Evolutionary conservation across 2,888 invertebrate species (phyloP), one percentile per base, ranked within the genome.

Genomic region (Drosophila silvestris): DNA sequence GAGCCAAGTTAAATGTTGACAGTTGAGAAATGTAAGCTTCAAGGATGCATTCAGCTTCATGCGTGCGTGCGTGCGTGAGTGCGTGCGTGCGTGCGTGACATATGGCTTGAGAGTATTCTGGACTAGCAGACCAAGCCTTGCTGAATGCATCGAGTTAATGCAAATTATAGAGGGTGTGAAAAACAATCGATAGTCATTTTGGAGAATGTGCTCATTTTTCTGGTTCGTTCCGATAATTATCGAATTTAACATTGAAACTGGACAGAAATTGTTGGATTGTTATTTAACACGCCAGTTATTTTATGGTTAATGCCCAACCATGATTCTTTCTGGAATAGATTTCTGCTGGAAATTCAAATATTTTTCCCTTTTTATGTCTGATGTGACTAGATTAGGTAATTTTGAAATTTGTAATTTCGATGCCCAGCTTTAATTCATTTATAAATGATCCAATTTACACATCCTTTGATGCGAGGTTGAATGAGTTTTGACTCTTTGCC

Each of bases 11-110:
- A 85, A 90, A 91, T 89, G 89, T 91, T 88, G 85, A 91, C 90
- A 91, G 89, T 85, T 81, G 88, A 91, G 89, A 91, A 88, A 90
- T 88, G 88, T 82, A 89, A 81, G 86, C 91, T 87, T 89, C 91
- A 89, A 89, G 87, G 91, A 91, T 86, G 70, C 82, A 77, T 73
- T 70, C 70, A 51, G 30, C 30, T 58, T 44, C 41, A 22, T 57
- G 32, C 41, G 22, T 47, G 19, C 51, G 19, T 51, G 19, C 28
- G 10, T 44, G 0, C 44, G 26, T 26, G 26, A 14, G 44, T 47
- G 12, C 44, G 6, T 47, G 22, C 44, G 59, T 77, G 75, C 85
- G 76, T 77, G 70, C 69, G 67, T 84, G 82, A 82, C 79, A 69
- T 60, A 79, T 64, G 69, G 66, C 82, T 39, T 68, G 73, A 64